Evolutionary conservation across 2,113 vertebrate species (phyloP).

Genomic region (Penelope pileata): DNA sequence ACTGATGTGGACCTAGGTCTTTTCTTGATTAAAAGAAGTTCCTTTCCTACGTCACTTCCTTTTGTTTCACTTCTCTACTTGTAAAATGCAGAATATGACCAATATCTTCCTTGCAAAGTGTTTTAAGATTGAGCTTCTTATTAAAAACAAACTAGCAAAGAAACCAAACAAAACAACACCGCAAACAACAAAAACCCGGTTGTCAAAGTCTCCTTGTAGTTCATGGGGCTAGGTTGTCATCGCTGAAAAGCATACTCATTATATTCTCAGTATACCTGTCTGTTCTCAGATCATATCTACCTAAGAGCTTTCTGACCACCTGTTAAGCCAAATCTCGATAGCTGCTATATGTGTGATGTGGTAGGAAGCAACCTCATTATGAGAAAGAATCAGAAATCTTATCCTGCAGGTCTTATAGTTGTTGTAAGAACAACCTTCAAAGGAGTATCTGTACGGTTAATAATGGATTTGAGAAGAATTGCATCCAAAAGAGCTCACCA

Average conservation of each 20-base stretch:
- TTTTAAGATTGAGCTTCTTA: background rate
- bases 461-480: background rate
- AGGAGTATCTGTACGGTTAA: background rate
- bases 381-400: background rate
- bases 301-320: background rate
- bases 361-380: background rate
- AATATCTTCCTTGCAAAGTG: background rate
- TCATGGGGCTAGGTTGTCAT: background rate
- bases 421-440: background rate
- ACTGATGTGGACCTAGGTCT: background rate
- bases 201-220: background rate
- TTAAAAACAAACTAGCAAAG: background rate
- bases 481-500: background rate
- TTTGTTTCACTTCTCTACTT: background rate
- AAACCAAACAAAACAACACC: background rate
- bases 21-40: background rate
- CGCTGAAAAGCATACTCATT: background rate
- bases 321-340: background rate
- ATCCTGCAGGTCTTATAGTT: background rate
- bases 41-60: background rate
- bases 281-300: background rate
- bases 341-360: background rate
- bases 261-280: background rate
- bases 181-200: fast-evolving
- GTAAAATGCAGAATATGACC: background rate